Conservation (phyloP, 2,888 invertebrate genomes). For the Troilus luridus region DNA sequence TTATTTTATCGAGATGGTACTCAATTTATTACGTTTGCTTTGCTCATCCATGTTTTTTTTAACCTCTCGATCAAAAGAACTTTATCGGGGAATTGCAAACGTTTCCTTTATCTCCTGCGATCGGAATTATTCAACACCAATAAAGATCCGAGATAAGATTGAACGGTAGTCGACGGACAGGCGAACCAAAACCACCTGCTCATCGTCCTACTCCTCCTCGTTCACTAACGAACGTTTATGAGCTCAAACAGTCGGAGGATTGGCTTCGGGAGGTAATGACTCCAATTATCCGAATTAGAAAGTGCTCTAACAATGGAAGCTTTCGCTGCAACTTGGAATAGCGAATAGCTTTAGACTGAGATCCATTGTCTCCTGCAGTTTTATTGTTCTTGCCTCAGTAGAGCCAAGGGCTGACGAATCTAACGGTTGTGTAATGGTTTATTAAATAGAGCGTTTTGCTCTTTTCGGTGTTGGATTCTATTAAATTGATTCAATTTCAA, state of each 20-base stretch:
- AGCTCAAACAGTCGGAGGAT: not conserved
- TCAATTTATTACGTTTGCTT: no score
- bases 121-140: not conserved
- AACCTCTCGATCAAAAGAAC: not conserved
- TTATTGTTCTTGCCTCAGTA: conserved; percentile 23
- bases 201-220: not conserved
- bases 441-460: not conserved
- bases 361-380: not conserved
- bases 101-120: not conserved
- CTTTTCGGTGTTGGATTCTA: not conserved
- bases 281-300: conserved; percentile 34
- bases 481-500: not conserved
- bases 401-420: not conserved
- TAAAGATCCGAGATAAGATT: not conserved
- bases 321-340: conserved; percentile 12
- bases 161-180: not conserved
- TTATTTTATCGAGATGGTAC: no score
- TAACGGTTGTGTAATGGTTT: not conserved
- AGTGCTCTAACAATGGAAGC: conserved; percentile 19
- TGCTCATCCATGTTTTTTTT: no score
- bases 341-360: not conserved
- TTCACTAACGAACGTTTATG: not conserved
- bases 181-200: not conserved
- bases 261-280: conserved; percentile 11
- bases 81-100: not conserved